Evolutionary conservation across 2,113 vertebrate species (phyloP).

Genomic region (Pollimyrus isidori): DNA sequence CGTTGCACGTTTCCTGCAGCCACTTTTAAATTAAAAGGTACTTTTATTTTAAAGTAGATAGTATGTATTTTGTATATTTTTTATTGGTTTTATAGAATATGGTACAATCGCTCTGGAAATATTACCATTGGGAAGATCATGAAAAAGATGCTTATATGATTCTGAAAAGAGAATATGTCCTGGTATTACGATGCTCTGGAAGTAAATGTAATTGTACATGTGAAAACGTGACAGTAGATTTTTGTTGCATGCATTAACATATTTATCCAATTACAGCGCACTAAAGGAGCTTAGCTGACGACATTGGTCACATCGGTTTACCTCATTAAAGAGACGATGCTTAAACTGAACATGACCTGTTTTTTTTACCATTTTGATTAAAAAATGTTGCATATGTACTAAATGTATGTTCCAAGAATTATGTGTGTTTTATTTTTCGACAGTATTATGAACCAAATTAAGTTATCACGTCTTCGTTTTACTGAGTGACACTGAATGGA

Average conservation of each 20-base stretch:
- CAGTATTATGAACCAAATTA: not conserved
- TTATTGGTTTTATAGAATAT: slow-evolving; percentile 30
- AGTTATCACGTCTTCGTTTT: not conserved
- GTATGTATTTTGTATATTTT: slow-evolving; percentile 42
- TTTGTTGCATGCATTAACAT: slow-evolving; percentile 16
- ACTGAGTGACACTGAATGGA: not conserved
- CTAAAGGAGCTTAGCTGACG: not conserved
- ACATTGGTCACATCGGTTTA: not conserved
- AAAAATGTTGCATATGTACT: not conserved
- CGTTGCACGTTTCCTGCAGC: not conserved
- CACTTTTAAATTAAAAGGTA: slow-evolving; percentile 10
- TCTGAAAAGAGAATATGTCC: not conserved
- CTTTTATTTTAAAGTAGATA: slow-evolving; percentile 33
- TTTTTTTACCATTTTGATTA: not conserved
- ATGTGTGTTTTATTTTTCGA: not conserved
- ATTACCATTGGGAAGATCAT: not conserved
- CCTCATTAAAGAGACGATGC: not conserved
- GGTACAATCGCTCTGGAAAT: not conserved
- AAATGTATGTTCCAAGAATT: not conserved
- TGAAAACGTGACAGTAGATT: slow-evolving; percentile 6
- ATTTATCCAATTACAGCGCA: not conserved
- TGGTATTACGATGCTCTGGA: not conserved
- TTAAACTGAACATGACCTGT: not conserved
- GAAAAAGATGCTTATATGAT: not conserved
- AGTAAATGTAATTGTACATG: not conserved